phyloP scores from a whole-genome alignment of 2,888 invertebrate species.

The Drosophila mulleri region DNA sequence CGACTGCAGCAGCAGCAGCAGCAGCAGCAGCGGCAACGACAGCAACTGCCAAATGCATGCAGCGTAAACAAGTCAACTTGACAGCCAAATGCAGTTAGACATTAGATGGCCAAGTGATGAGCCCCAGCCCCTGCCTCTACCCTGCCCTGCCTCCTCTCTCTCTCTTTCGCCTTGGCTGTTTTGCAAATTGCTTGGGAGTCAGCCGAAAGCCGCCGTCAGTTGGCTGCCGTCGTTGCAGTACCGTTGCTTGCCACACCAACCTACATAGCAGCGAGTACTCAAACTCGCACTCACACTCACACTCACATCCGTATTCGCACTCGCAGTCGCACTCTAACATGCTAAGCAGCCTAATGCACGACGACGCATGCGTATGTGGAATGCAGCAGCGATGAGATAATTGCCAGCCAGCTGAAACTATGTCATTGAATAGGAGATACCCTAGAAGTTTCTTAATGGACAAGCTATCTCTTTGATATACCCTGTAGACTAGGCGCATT shows the following conservation, averaged over 20 bases:
- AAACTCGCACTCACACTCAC: conserved; percentile 35
- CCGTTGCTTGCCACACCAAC: conserved; percentile 79
- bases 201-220: conserved; percentile 60
- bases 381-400: conserved; percentile 69
- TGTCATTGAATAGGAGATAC: not conserved
- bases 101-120: conserved; percentile 76
- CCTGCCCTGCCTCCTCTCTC: not conserved
- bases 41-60: conserved; percentile 23
- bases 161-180: conserved; percentile 33
- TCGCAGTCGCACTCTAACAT: conserved; percentile 32
- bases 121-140: conserved; percentile 12
- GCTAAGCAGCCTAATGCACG: conserved; percentile 59
- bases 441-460: not conserved
- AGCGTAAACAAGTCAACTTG: conserved; percentile 76
- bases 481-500: conserved; percentile 21
- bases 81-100: conserved; percentile 74
- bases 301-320: conserved; percentile 20
- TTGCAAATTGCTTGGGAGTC: conserved; percentile 64
- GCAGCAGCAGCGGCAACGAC: conserved; percentile 29
- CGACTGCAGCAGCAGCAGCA: conserved; percentile 39
- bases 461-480: not conserved
- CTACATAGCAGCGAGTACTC: conserved; percentile 65
- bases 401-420: conserved; percentile 52
- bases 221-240: conserved; percentile 51
- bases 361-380: conserved; percentile 62